Base-by-base conservation (phyloP, 1,140 invertebrate genomes). In the Tachypleus tridentatus region DNA sequence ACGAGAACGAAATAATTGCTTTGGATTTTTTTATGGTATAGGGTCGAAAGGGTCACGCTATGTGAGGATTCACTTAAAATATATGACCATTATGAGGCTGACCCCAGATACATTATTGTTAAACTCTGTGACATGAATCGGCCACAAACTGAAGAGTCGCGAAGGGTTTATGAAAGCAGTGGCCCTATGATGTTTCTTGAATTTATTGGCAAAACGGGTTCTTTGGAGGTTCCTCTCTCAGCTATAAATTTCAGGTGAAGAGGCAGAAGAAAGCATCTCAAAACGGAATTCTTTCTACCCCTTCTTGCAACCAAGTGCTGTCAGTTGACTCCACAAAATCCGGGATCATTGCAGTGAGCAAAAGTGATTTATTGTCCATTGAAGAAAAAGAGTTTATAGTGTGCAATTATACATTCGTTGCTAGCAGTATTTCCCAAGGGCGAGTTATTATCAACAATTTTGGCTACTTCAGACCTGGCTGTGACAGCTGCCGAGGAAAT, bases 111-210 rank as follows among this genome's bases (percentile, higher is more conserved):
- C 58, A 70, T 72, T 11, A 70, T 72, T n/a, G 69, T 67, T 4
- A 72, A 67, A 54, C 62, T 72, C 5, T 72, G 71, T 53, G 71
- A 72, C 58, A 71, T 66, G 61, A 72, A 72, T 54, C 65, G 65
- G 58, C 64, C 66, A 8, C 10, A 63, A 64, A 58, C 65, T 47
- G 67, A 64, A 47, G 58, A 53, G n/a, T 60, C 65, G 5, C 63
- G 65, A 53, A 58, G 65, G n/a, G 59, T 64, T 10, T 72, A 70
- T 50, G 67, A 66, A 54, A 70, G 64, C 1, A 70, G 64, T 4
- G 70, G 69, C 7, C 64, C 62, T 51, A 59, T 60, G 9, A 47
- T 72, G 50, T 66, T 69, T 51, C 70, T 72, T 10, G 65, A 70
- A 52, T 72, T 72, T 58, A 63, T 64, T 3, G 65, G 66, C 47